phyloP scores from a whole-genome alignment of 1,140 invertebrate genomes.

The Drosophila fuyamai region DNA sequence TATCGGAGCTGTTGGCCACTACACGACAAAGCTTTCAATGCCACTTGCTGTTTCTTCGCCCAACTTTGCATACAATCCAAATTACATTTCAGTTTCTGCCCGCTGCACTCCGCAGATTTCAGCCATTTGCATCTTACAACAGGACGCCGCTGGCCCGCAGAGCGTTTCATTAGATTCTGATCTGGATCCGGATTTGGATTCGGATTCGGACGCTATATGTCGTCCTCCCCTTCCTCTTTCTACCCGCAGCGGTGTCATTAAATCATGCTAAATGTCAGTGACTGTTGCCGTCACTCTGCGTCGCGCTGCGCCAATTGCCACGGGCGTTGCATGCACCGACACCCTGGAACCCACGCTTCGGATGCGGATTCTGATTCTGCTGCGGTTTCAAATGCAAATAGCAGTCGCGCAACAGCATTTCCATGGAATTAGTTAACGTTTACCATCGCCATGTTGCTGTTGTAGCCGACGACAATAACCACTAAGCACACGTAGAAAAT shows the following conservation, averaged over 20 bases:
- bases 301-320: conserved; percentile 46
- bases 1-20: conserved; percentile 15
- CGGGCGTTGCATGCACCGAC: conserved; percentile 44
- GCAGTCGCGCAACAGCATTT: conserved; percentile 63
- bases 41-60: conserved; percentile 32
- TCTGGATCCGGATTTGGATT: not conserved
- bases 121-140: conserved; percentile 77
- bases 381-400: conserved; percentile 76
- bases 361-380: too few relatives aligned
- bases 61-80: conserved; percentile 63
- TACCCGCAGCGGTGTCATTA: conserved; percentile 71
- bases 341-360: conserved; percentile 16
- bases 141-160: conserved; percentile 24
- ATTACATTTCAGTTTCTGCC: conserved; percentile 60
- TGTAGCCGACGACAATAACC: conserved; percentile 39
- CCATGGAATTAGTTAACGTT: conserved; percentile 82
- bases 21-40: conserved; percentile 74
- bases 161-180: conserved; percentile 58
- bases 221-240: not conserved
- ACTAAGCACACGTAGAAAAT: conserved; percentile 24
- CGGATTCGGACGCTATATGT: conserved; percentile 16
- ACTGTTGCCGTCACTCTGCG: conserved; percentile 66
- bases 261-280: conserved; percentile 82
- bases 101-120: conserved; percentile 33
- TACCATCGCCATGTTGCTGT: conserved; percentile 65